Base-by-base conservation (phyloP, 2,888 invertebrate genomes). In the Endotricha flammealis region DNA sequence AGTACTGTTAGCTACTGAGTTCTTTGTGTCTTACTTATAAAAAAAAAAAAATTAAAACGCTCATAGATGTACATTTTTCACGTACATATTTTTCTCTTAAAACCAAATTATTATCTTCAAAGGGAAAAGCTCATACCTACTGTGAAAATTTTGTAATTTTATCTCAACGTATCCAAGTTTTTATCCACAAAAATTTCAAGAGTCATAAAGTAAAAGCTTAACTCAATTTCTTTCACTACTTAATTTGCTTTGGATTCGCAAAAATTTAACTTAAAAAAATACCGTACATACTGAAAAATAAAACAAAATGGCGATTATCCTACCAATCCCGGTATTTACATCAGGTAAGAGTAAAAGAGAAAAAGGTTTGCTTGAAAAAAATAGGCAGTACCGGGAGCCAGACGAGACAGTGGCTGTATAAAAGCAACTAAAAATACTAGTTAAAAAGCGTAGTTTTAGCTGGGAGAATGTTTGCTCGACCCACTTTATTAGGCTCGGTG, bases 391-490 rank as follows among this genome's bases (percentile, higher is more conserved):
- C 53, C 53, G 47, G n/a, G 43, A 49, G 45, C 47, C 52, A 57
- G 64, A 55, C 60, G 59, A 72, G 66, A 72, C 66, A 70, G 55
- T 44, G 56, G 55, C 57, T 57, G 59, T 60, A 73, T 57, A 70
- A 74, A 74, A 76, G 64, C 68, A 70, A 75, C 74, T 69, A 70
- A 76, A 79, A 78, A 70, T 70, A 71, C 72, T 72, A 69, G 75
- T 75, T 76, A 73, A 79, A 77, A 79, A 75, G 70, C 69, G 74
- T 73, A 73, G 77, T 76, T 80, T 71, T 69, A 74, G 68, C 70
- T 49, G 52, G 57, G 58, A 55, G 59, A 70, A 73, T 79, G 79
- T 79, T 79, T 77, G 68, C 66, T 55, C 77, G 78, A 73, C 78
- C 80, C 77, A 80, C 77, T 80, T 81, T 81, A 80, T 81, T 80